Evolutionary conservation across 2,888 invertebrate genomes (phyloP), one percentile per base, ranked within the genome.

Genomic region (Acholoe squamosa): DNA sequence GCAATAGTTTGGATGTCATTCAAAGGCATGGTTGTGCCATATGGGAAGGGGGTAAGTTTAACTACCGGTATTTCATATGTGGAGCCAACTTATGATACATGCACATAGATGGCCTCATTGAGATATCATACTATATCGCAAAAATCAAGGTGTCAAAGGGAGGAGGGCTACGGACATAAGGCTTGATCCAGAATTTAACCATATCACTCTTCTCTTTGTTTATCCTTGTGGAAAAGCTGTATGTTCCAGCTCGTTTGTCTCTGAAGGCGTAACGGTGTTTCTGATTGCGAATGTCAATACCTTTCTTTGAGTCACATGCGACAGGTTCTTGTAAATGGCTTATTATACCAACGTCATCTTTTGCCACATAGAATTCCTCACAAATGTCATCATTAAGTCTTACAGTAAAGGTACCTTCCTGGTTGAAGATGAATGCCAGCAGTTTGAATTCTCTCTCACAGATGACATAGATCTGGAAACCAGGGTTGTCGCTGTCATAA

Each of bases 391-490:
- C 80, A 43, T 80, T 80, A 34, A 80, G 33, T 14, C n/a, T 14
- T 14, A 80, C 34, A 19, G 12, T 43, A 19, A 34, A 80, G 19
- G 33, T 7, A 22, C 80, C 80, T 16, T 19, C n/a, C 22, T 80
- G 33, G 19, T 12, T 80, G 43, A 80, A 80, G n/a, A 80, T 34
- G 80, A 80, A 43, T 1, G 43, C 80, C 10, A 80, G 5, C 12
- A 80, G 43, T 43, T 33, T 80, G 80, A 80, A 80, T 34, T 80
- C n/a, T 5, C 33, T 34, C 34, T 16, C 33, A 43, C 80, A 80
- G 33, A 34, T 80, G 34, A 80, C 3, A 34, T 43, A 43, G 80
- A 80, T 80, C 34, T 80, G 80, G n/a, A 80, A 80, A 19, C n/a
- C 33, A 0, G 33, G 22, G 43, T 43, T 43, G 43, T 33, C 34